phyloP scores from a whole-genome alignment of 2,888 invertebrate genomes.

The Serrognathus titanus region DNA sequence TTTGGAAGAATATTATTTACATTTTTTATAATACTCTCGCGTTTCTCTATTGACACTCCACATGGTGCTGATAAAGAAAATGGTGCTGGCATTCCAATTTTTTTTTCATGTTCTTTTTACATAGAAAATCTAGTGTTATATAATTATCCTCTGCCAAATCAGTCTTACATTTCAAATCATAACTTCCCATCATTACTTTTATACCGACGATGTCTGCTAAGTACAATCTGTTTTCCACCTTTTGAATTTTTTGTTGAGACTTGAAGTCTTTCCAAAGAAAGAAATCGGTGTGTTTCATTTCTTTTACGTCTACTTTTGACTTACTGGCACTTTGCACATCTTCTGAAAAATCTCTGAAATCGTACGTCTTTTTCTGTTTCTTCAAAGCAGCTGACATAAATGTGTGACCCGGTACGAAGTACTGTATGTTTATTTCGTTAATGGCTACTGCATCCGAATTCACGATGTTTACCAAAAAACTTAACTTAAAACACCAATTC shows the following conservation, averaged over 20 bases:
- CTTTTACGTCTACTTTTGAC: not conserved
- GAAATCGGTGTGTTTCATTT: not conserved
- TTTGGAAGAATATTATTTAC: conserved; percentile 1
- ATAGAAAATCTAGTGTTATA: conserved; percentile 2
- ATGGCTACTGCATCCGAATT: too few relatives aligned
- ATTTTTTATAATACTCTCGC: conserved; percentile 2
- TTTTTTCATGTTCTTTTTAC: conserved; percentile 4
- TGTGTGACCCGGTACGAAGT: too few relatives aligned
- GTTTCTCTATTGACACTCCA: conserved; percentile 2
- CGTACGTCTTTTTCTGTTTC: too few relatives aligned
- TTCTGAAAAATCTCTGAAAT: too few relatives aligned
- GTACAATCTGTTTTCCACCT: not conserved
- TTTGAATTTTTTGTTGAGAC: conserved; percentile 2
- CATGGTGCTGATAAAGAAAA: not conserved
- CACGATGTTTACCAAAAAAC: conserved; percentile 7
- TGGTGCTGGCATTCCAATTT: not conserved
- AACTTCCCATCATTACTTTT: not conserved
- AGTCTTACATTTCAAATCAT: not conserved
- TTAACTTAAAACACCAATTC: conserved; percentile 18
- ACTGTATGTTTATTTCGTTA: too few relatives aligned
- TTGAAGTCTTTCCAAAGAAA: conserved; percentile 6
- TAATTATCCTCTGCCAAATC: conserved; percentile 2
- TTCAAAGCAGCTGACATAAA: too few relatives aligned
- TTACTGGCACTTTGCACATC: too few relatives aligned
- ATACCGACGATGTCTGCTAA: not conserved